A percentile compares a stretch with the other conserved stretches of the same genome.
Evolutionary conservation across 2,888 invertebrate genomes (phyloP).

Genomic region (Acronicta leporina): DNA sequence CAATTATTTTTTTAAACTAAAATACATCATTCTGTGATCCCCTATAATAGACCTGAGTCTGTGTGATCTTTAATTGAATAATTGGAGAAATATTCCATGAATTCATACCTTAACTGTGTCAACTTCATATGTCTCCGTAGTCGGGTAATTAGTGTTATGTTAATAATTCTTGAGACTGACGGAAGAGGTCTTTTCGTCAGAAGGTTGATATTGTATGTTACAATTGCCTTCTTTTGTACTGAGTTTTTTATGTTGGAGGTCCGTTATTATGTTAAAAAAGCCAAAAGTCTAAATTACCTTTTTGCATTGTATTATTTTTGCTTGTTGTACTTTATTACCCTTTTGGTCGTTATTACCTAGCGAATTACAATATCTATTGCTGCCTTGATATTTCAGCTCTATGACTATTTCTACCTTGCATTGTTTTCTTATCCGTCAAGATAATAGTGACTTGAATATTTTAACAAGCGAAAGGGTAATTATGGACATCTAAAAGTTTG

Average conservation of each 20-base stretch:
- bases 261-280: slow-evolving; percentile 27
- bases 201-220: slow-evolving; percentile 22
- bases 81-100: no score
- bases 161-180: slow-evolving; percentile 36
- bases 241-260: slow-evolving; percentile 24
- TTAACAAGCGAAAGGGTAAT: slow-evolving; percentile 11
- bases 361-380: no score
- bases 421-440: neutral
- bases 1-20: no score
- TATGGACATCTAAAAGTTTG: slow-evolving; percentile 9
- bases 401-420: no score
- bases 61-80: no score
- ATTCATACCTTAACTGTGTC: no score
- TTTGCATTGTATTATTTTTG: slow-evolving; percentile 15
- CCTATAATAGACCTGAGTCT: no score
- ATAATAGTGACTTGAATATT: neutral
- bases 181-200: slow-evolving; percentile 16
- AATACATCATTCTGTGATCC: no score
- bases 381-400: no score
- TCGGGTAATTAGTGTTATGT: slow-evolving; percentile 22
- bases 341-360: neutral
- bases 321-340: neutral
- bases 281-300: slow-evolving; percentile 6
- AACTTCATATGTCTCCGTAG: slow-evolving; percentile 13
- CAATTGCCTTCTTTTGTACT: slow-evolving; percentile 21